Percentiles rank a stretch among this genome's conserved stretches.
Conservation (phyloP, 2,113 vertebrate genomes). For the Copsychus sechellarum region DNA sequence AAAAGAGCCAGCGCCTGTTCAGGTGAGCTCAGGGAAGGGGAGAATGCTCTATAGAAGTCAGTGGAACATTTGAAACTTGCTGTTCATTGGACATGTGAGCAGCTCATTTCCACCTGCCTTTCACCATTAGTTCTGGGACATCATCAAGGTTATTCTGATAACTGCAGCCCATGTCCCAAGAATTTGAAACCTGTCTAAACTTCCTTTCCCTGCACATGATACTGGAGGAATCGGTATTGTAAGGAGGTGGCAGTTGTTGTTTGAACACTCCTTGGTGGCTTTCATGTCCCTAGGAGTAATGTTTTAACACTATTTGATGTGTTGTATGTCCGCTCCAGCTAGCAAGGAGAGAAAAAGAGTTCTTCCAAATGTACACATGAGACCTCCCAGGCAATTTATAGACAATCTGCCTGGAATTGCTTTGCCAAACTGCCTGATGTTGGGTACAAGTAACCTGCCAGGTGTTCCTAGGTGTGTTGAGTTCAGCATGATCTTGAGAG, state of each 20-base stretch:
- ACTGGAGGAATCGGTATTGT: background rate
- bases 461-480: background rate
- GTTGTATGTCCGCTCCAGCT: background rate
- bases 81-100: background rate
- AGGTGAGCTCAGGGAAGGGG: slow-evolving; percentile 65
- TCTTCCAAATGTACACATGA: background rate
- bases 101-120: background rate
- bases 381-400: background rate
- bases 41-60: background rate
- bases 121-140: background rate
- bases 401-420: background rate
- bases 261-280: background rate
- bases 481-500: background rate
- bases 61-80: background rate
- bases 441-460: background rate
- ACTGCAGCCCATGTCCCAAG: background rate
- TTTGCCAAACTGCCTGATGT: background rate
- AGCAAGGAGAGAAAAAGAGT: background rate
- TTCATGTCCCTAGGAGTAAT: background rate
- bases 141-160: background rate
- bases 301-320: background rate
- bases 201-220: background rate
- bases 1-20: slow-evolving; percentile 73
- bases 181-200: background rate
- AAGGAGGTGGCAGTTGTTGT: background rate